These are phyloP conservation scores for Zaprionus camerounensis DNA, from an alignment of 1,140 invertebrate species.

Conservation along the genomic window DNA sequence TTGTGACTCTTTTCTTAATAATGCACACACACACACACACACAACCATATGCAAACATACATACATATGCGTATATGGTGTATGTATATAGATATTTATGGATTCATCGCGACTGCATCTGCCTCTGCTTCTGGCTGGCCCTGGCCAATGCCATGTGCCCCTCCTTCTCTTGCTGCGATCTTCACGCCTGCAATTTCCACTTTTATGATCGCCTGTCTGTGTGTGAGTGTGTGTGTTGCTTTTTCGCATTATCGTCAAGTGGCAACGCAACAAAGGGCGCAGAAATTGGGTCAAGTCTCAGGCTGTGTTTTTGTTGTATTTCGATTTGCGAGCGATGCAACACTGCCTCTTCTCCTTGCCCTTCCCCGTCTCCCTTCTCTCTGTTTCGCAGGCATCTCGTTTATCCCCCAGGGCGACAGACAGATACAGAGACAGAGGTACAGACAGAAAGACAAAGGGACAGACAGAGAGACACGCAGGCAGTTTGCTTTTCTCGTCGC, in stretches of 20 bases:
- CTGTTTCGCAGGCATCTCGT: not conserved
- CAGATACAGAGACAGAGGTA: not conserved
- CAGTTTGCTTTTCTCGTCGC: constrained; percentile 27
- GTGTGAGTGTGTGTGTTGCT: constrained; percentile 39
- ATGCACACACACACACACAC: not conserved
- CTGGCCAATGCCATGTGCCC: not conserved
- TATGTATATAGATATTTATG: not conserved
- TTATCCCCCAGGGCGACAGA: constrained; percentile 7
- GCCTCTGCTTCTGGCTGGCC: not conserved
- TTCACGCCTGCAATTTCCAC: constrained; percentile 10
- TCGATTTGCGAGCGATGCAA: constrained; percentile 10
- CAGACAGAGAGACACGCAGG: not conserved
- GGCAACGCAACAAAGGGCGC: constrained; percentile 72
- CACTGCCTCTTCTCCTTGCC: not conserved
- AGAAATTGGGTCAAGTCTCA: constrained; percentile 76
- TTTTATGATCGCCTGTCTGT: constrained; percentile 10
- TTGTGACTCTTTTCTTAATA: no score
- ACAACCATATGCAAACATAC: not conserved
- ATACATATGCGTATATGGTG: not conserved
- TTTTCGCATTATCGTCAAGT: constrained; percentile 71
- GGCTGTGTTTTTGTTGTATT: constrained; percentile 40
- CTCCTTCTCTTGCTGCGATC: not conserved
- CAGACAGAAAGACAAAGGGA: not conserved
- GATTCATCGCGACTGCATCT: not conserved
- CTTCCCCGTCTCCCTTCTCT: not conserved